Evolutionary conservation across 1,140 invertebrate genomes (phyloP).

Genomic region (Drosophila hydei): DNA sequence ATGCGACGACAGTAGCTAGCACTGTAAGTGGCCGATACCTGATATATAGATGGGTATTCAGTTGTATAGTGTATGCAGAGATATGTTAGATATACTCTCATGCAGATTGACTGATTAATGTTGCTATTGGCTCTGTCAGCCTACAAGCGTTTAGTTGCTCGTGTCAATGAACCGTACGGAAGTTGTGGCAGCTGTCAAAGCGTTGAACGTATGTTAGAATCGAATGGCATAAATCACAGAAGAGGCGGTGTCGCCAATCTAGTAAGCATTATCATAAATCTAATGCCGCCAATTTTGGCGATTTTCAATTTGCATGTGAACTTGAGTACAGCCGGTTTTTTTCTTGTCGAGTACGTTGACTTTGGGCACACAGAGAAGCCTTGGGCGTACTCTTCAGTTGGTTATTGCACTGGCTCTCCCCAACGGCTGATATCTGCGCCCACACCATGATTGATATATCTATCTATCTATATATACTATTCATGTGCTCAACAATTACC

Average conservation of each 20-base stretch:
- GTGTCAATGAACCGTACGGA: conserved; percentile 70
- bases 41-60: conserved; percentile 9
- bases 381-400: conserved; percentile 30
- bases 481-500: conserved; percentile 18
- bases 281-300: conserved; percentile 60
- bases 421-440: conserved; percentile 27
- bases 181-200: conserved; percentile 58
- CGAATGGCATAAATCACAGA: conserved; percentile 57
- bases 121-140: conserved; percentile 28
- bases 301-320: conserved; percentile 76
- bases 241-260: conserved; percentile 35
- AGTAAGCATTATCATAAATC: conserved; percentile 66
- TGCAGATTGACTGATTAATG: conserved; percentile 26
- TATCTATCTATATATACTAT: conserved; percentile 24
- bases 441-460: conserved; percentile 32
- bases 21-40: conserved; percentile 32
- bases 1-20: conserved; percentile 4
- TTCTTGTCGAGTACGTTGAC: conserved; percentile 60
- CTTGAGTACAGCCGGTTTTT: conserved; percentile 47
- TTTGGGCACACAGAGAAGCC: conserved; percentile 49
- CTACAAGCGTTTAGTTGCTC: conserved; percentile 27
- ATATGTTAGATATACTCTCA: not conserved
- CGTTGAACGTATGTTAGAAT: conserved; percentile 53
- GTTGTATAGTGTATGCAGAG: not conserved
- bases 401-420: conserved; percentile 36